Conservation (phyloP, 2,113 vertebrate genomes). For the Nycticorax nycticorax region DNA sequence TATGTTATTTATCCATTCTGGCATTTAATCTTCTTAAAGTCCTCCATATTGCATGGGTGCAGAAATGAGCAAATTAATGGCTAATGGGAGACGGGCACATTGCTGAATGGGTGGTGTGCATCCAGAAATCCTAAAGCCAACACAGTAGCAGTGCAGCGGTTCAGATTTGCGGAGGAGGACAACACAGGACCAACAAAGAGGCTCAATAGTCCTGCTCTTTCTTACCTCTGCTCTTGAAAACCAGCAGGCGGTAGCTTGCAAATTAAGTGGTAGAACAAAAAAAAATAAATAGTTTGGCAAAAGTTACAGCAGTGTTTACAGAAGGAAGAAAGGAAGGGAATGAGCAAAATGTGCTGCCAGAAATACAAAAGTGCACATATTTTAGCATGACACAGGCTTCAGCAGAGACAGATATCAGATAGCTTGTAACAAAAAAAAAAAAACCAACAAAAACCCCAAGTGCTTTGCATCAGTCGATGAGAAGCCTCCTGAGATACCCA, state of each 20-base stretch:
- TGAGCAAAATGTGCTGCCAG: constrained; percentile 11
- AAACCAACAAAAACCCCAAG: background rate
- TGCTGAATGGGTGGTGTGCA: background rate
- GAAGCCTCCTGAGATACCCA: background rate
- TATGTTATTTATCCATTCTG: background rate
- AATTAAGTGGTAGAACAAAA: background rate
- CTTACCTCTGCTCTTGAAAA: constrained; percentile 27
- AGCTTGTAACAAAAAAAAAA: background rate
- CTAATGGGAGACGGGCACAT: background rate
- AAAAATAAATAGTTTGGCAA: background rate
- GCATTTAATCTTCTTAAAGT: background rate
- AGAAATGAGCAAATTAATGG: background rate
- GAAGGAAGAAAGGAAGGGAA: constrained; percentile 11
- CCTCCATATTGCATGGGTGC: background rate
- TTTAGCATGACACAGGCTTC: background rate
- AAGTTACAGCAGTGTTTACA: constrained; percentile 7
- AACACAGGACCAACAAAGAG: background rate
- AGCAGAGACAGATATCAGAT: background rate
- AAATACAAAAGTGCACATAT: background rate
- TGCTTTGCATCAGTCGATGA: background rate
- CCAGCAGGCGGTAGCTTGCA: constrained; percentile 22
- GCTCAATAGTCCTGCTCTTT: background rate
- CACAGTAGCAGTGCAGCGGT: background rate
- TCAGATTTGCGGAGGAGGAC: background rate
- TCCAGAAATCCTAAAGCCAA: background rate